phyloP scores from a whole-genome alignment of 2,113 vertebrate species.

The Rhinolophus ferrumequinum region DNA sequence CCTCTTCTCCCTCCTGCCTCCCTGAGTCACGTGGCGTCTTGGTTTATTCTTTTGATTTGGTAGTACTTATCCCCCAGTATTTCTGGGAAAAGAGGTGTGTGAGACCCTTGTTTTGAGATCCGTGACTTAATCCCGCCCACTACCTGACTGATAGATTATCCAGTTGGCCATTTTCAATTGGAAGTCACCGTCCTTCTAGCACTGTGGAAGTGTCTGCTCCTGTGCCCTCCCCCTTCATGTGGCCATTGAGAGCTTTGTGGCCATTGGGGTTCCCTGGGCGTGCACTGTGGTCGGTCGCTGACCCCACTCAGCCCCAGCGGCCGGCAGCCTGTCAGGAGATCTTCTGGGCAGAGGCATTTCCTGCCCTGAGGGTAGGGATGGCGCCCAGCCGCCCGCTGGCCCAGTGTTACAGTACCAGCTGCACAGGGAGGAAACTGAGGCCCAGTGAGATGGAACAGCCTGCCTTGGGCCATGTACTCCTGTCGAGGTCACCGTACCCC shows the following conservation, averaged over 20 bases:
- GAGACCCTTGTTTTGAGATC: neutral
- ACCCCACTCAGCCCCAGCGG: too few relatives aligned
- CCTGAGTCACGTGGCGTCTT: neutral
- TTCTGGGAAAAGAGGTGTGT: neutral
- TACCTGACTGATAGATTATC: neutral
- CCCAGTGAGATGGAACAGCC: neutral
- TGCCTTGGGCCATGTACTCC: accelerated
- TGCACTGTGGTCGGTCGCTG: too few relatives aligned
- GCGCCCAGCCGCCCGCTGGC: too few relatives aligned
- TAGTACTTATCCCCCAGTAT: neutral
- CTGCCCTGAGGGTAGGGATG: neutral
- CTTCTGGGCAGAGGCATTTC: too few relatives aligned
- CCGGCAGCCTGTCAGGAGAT: too few relatives aligned
- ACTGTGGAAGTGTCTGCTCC: too few relatives aligned
- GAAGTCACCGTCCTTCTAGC: neutral
- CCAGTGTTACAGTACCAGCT: too few relatives aligned
- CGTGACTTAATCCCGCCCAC: neutral
- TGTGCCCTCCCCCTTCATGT: neutral
- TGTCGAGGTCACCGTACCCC: accelerated
- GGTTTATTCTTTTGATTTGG: neutral
- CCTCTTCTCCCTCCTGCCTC: too few relatives aligned
- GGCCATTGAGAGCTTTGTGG: too few relatives aligned
- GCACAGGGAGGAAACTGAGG: neutral
- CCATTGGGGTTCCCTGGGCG: too few relatives aligned
- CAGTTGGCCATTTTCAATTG: neutral